Evolutionary conservation across 2,888 invertebrate genomes (phyloP).

Genomic region (Latrodectus hesperus): DNA sequence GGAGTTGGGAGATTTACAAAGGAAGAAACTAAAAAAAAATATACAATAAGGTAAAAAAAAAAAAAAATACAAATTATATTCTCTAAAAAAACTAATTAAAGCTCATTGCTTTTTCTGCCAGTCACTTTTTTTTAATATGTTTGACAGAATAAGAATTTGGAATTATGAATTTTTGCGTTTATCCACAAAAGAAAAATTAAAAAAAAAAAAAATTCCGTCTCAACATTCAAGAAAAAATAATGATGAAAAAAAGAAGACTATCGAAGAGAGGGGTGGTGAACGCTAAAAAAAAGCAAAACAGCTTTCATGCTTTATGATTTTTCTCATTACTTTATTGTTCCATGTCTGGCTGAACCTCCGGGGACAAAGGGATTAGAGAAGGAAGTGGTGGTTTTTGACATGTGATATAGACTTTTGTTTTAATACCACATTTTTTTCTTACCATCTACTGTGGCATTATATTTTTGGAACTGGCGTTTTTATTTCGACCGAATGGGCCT

Average conservation of each 20-base stretch:
- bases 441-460: conserved; percentile 37
- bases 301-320: conserved; percentile 68
- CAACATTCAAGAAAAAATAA: background rate
- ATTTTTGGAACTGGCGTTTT: conserved; percentile 45
- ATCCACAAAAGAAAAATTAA: conserved; percentile 29
- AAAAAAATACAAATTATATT: background rate
- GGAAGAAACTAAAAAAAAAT: background rate
- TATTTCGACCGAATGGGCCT: conserved; percentile 44
- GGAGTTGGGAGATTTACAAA: no score
- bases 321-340: conserved; percentile 68
- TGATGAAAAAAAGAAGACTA: background rate
- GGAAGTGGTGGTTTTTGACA: conserved; percentile 63
- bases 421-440: conserved; percentile 50
- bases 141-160: conserved; percentile 29
- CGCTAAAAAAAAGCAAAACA: conserved; percentile 28
- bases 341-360: conserved; percentile 32
- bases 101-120: conserved; percentile 16
- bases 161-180: conserved; percentile 59
- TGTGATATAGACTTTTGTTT: conserved; percentile 60
- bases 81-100: conserved; percentile 59
- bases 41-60: background rate
- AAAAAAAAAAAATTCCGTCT: conserved; percentile 7
- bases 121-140: conserved; percentile 22
- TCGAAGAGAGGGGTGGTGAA: conserved; percentile 16
- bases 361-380: conserved; percentile 55